Base-by-base conservation (phyloP, 1,140 invertebrate species). In the Ceratina calcarata region DNA sequence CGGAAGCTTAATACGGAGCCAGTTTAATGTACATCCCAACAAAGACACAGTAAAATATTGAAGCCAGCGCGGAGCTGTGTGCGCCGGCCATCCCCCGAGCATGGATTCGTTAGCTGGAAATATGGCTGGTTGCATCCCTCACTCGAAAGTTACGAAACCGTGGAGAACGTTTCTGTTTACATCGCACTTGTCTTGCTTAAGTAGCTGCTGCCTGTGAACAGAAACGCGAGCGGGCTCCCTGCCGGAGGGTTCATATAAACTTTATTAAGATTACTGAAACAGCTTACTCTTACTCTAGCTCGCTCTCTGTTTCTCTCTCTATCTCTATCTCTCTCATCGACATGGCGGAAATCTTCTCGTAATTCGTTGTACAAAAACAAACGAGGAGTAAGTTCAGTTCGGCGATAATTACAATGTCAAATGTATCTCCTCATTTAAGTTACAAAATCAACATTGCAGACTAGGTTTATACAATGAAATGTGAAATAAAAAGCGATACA, bases 191-290 rank as follows among this genome's bases (percentile, higher is more conserved):
- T 74, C 49, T 68, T 51, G 64, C 53, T 60, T 74, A 79, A 79
- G 62, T 74, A 79, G 51, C 77, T 79, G 37, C 53, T 18, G 70
- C 8, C 51, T 65, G 58, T 7, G 77, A 72, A 57, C 22, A 49
- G 37, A 64, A 72, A 78, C 62, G 37, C 51, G 3, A 51, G 16
- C n/a, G 16, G 7, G 37, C 10, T 45, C 37, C 13, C 3, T 15
- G 2, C 15, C 45, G 8, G 0, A 2, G 15, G 61, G 61, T 65
- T 64, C 70, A 1, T 66, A 66, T 53, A 60, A 79, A 79, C 77
- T 73, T 74, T 79, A 74, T 79, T 74, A 79, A 79, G 77, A 79
- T 73, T 66, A 66, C 53, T 27, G 69, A 58, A 71, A 73, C 77
- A 51, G 51, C 76, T 64, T 78, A 18, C 32, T 45, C 37, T 3